Base-by-base conservation (phyloP, 2,113 vertebrate species). In the Pitta sordida region DNA sequence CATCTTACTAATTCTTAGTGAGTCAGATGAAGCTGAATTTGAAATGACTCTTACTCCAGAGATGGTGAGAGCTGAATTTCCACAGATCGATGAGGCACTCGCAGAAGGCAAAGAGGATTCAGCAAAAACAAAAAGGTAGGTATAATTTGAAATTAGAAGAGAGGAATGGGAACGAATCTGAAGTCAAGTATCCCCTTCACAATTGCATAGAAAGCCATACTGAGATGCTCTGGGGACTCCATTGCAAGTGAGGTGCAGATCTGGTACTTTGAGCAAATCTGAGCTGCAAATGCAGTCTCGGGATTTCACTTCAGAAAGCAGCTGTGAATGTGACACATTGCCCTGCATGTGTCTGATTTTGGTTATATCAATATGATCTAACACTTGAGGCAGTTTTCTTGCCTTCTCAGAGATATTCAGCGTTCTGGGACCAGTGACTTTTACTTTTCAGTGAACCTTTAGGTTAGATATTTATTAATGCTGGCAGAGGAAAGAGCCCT, bases 51-150 rank as follows among this genome's bases (percentile, higher is more conserved):
- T 99, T 75, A 98, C 98, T 73, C 98, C 98, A 36, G 98, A 98
- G 76, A 99, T 99, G 97, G 95, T 99, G 76, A 97, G 95, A 96
- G 98, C 97, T 11, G 97, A 98, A 96, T 99, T 99, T 96, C 91
- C 94, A 30, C 85, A 97, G n/a, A 37, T 87, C 69, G 86, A 29
- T 23, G 41, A 74, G 27, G 1, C 51, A 17, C 9, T 77, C 36
- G 39, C 36, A 29, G 75, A 88, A 24, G 20, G 4, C 30, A 67
- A 68, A 69, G 69, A 87, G 15, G 82, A 87, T 79, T 32, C 69
- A 26, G 10, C 15, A 59, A 76, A 82, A 67, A 43, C 70, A 36
- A 52, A 62, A 88, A 88, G 83, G 97, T 96, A 74, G 26, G 53
- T 69, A 16, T 37, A 49, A 75, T 75, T 46, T 84, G n/a, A 91